Percentiles rank a stretch among this genome's conserved stretches.
phyloP scores from a whole-genome alignment of 2,797 vertebrate genomes.

The Taeniopygia guttata region DNA sequence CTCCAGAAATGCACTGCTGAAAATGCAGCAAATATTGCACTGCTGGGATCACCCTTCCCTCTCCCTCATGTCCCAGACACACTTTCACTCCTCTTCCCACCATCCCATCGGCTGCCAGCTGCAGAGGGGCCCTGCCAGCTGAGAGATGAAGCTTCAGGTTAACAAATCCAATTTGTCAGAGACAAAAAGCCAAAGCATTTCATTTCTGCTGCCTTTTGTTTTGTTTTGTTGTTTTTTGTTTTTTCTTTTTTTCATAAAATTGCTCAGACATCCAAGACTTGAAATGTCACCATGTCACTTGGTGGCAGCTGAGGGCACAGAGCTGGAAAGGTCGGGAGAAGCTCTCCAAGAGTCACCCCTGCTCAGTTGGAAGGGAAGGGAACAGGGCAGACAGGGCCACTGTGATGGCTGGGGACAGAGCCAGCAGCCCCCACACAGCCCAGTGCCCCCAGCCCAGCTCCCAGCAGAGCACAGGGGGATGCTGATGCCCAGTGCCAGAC shows the following conservation, averaged over 20 bases:
- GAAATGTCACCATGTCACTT: constrained; percentile 32
- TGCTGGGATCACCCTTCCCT: not conserved
- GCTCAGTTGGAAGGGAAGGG: not conserved
- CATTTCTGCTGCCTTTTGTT: not conserved
- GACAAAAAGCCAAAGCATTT: constrained; percentile 29
- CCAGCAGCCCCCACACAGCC: not conserved
- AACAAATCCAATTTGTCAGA: constrained; percentile 23
- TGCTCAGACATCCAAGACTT: not conserved
- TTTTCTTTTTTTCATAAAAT: not conserved
- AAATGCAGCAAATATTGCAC: not conserved
- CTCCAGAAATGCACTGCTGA: not conserved
- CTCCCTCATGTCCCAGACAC: accelerated
- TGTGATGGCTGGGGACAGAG: not conserved
- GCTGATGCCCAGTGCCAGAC: not conserved
- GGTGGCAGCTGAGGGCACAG: not conserved
- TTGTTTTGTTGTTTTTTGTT: not conserved
- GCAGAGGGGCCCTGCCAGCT: not conserved
- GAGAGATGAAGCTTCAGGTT: constrained; percentile 17
- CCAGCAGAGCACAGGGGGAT: not conserved
- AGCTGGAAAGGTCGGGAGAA: not conserved
- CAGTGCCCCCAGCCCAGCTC: not conserved
- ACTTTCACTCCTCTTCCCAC: not conserved
- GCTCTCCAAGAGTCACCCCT: not conserved
- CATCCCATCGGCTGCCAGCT: not conserved
- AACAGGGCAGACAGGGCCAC: not conserved